phyloP scores from a whole-genome alignment of 2,113 vertebrate genomes.

The Serilophus lunatus region DNA sequence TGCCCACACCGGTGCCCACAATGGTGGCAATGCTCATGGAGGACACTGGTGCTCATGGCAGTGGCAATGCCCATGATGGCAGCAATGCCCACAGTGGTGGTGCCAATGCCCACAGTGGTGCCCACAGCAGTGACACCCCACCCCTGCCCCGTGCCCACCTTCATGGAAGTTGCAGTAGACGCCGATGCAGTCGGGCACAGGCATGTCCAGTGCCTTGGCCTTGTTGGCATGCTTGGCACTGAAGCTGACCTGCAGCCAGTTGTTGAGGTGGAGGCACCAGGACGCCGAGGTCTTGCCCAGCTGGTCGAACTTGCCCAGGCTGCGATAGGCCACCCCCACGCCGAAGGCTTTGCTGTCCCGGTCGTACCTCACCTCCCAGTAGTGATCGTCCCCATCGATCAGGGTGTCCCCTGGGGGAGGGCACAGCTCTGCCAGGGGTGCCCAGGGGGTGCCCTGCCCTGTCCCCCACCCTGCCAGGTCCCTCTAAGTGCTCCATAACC shows the following conservation, averaged over 20 bases:
- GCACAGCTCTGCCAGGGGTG: neutral
- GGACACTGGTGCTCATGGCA: no score
- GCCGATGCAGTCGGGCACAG: constrained; percentile 87
- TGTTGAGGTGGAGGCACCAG: constrained; percentile 96
- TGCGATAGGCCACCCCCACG: constrained; percentile 85
- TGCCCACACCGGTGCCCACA: neutral
- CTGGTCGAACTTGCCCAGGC: constrained; percentile 92
- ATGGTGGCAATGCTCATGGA: accelerated
- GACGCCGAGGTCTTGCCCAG: constrained; percentile 88
- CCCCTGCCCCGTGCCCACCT: constrained; percentile 62
- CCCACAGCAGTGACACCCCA: no score
- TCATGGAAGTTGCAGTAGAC: constrained; percentile 92
- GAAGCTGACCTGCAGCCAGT: constrained; percentile 97
- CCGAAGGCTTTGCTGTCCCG: constrained; percentile 94
- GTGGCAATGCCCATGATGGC: neutral
- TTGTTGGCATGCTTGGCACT: constrained; percentile 97
- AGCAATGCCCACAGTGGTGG: no score
- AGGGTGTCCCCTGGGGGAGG: constrained; percentile 79
- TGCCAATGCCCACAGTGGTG: neutral
- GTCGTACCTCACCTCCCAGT: constrained; percentile 93
- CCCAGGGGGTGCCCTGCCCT: neutral
- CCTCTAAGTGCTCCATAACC: neutral
- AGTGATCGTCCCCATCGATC: constrained; percentile 88
- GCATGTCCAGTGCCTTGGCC: constrained; percentile 85
- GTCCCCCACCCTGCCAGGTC: neutral